Evolutionary conservation across 2,888 invertebrate species (phyloP), one percentile per base, ranked within the genome.

Genomic region (Marasmarcha lunaedactyla): DNA sequence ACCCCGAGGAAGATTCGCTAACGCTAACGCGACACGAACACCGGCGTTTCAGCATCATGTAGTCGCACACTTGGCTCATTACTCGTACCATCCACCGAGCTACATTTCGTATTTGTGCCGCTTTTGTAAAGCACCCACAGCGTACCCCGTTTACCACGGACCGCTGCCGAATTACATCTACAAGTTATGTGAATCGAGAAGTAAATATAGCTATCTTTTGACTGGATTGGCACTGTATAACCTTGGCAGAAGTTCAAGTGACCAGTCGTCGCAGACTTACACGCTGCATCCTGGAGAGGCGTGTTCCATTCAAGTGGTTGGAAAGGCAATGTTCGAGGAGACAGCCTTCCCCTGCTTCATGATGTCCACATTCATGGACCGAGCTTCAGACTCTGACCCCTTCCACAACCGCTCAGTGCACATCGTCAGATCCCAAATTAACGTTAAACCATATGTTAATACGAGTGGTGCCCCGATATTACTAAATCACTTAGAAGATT

Each of bases 151-250:
- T n/a, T 81, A 64, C 53, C 70, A 72, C 43, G 63, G 70, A 25
- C 46, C 60, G 14, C 72, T 70, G 1, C 81, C 81, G 1, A 59
- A 70, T 0, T 81, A 81, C 52, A 70, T 81, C 14, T 79, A 74
- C 52, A 65, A 62, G 37, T 79, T 65, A 48, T 58, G 72, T 20
- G 77, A 79, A 40, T 69, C 68, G 6, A 58, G 61, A 1, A 70
- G 61, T 40, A 58, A 71, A 43, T 79, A 63, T 43, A 63, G 71
- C 1, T 65, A 68, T 36, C 45, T 83, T 12, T 48, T 81, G 33
- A 66, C 76, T 1, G 81, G 81, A 7, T 55, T 83, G 14, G 74
- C 81, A 4, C 49, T 83, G 11, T 81, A 78, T 53, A 83, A 83
- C 48, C 55, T 83, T 33, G 81, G 79, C 15, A 62, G 74, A 48